phyloP scores from a whole-genome alignment of 2,797 vertebrate genomes.

The Danio jaintianensis region DNA sequence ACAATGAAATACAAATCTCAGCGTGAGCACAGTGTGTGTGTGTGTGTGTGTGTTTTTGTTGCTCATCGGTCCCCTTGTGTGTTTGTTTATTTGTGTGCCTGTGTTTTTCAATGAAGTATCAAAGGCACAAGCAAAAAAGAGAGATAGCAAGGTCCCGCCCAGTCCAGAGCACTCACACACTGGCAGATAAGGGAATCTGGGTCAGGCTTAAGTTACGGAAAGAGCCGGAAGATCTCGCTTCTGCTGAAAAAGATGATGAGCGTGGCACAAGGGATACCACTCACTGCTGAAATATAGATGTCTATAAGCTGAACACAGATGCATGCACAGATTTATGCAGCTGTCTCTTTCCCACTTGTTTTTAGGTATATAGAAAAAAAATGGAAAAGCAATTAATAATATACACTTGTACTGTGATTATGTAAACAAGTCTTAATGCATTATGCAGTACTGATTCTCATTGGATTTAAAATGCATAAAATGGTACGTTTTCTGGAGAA shows the following conservation, averaged over 20 bases:
- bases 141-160: slow-evolving; percentile 55
- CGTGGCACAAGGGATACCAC: slow-evolving; percentile 75
- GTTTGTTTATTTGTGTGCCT: slow-evolving; percentile 30
- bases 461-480: neutral
- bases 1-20: slow-evolving; percentile 21
- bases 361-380: neutral
- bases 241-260: slow-evolving; percentile 73
- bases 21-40: neutral
- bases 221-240: slow-evolving; percentile 58
- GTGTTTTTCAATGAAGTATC: slow-evolving; percentile 39
- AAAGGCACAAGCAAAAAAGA: slow-evolving; percentile 60
- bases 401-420: neutral
- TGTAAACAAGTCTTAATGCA: neutral
- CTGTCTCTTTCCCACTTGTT: too few relatives aligned
- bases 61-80: slow-evolving; percentile 33
- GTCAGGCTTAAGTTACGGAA: slow-evolving; percentile 75
- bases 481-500: neutral
- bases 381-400: neutral
- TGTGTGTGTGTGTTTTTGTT: slow-evolving; percentile 18
- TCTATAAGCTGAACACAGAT: slow-evolving; percentile 32
- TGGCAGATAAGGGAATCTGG: slow-evolving; percentile 69
- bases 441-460: neutral
- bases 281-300: slow-evolving; percentile 80
- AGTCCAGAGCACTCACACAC: slow-evolving; percentile 56
- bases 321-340: neutral